Base-by-base conservation (phyloP, 2,113 vertebrate species). In the Phyllostomus discolor region DNA sequence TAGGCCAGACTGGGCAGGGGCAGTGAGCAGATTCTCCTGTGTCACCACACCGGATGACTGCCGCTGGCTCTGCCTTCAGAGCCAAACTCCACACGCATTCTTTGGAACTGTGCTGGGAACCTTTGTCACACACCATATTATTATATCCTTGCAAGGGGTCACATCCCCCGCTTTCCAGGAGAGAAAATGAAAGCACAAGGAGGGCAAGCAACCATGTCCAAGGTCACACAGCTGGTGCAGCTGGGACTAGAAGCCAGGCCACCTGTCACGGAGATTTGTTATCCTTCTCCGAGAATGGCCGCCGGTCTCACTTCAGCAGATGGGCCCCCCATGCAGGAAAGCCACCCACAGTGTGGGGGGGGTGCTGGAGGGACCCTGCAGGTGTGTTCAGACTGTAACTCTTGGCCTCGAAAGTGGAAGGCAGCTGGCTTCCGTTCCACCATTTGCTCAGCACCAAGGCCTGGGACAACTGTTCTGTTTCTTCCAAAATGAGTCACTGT, bases 401-500 rank as follows among this genome's bases (percentile, higher is more conserved):
- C n/a, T 33, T 16, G 43, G 82, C 62, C 62, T 16, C 4, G 26
- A 2, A 59, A 5, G 57, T 0, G 38, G 50, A 2, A 87, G 70
- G 57, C 59, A 94, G 75, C 54, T 52, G 31, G 33, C 75, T 83
- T 46, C 22, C 19, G 5, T 9, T 26, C 28, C 19, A 24, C 72
- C 2, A 12, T 59, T 66, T 84, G 88, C 54, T 95, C 19, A 33
- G 73, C 66, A 46, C 20, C 67, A 85, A 52, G n/a, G n/a, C 43
- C 81, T n/a, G n/a, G 59, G 35, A 35, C 67, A 22, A 76, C 22
- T 28, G 52, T 24, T 24, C 10, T 22, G 20, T 59, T 8, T 64
- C 12, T 82, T 76, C 59, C 41, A 33, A 90, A 80, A 84, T 88
- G 92, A 86, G 48, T 95, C 92, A 78, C 4, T 1, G n/a, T 90